Base-by-base conservation (phyloP, 2,888 invertebrate genomes). In the Caenorhabditis plicata region DNA sequence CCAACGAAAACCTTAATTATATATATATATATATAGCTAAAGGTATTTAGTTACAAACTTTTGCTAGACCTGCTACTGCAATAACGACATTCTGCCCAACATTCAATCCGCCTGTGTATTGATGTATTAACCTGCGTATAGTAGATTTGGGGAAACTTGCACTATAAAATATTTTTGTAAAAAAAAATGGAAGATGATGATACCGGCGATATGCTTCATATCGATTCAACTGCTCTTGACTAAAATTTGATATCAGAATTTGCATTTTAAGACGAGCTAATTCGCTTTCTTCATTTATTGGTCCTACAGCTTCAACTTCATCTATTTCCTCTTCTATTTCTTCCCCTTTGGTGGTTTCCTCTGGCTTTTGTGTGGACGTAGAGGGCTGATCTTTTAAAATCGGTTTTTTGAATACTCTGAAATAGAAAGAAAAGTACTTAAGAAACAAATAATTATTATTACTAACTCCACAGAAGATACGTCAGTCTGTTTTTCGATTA, bases 71-170 rank as follows among this genome's bases (percentile, higher is more conserved):
- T 15, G 98, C 91, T 91, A 99, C 95, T 0, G 98, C 96, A 77
- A 99, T 98, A 0, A 98, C 95, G 41, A 96, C 96, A 85, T 96
- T 96, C 81, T 96, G 96, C 0, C 94, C 92, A 0, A 96, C 92
- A 0, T 32, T 31, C 7, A 91, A 19, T 20, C 31, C 90, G 0
- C 95, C 95, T 0, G 96, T 93, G 54, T 95, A 92, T 0, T 94
- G 93, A 84, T 96, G 94, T 91, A 99, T 96, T 54, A 89, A 82
- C 86, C 88, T 81, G 5, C 68, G 62, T 11, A 75, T 62, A 8
- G 56, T 49, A 8, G 56, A 35, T 47, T 68, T 72, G 1, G 55
- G 60, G 45, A 72, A 72, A 13, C 58, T 58, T 1, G 70, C 69
- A 19, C 68, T 69, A 9, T 47, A 51, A 43, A 27, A 42, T 42